Evolutionary conservation across 2,888 invertebrate genomes (phyloP).

Genomic region (Agrenia bidenticulata): DNA sequence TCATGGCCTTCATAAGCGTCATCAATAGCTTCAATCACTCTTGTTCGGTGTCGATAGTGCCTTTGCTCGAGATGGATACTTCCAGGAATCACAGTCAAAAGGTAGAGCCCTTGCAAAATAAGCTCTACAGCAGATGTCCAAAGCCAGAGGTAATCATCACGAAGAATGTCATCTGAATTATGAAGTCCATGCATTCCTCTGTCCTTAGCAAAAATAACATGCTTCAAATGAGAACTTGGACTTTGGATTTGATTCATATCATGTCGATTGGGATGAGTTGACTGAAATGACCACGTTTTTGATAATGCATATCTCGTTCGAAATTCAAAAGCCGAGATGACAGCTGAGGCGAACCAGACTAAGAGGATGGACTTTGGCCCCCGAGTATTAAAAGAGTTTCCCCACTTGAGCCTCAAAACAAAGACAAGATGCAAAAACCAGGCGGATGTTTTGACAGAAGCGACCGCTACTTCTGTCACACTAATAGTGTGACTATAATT

Average conservation of each 20-base stretch:
- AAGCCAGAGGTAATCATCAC: slow-evolving; percentile 31
- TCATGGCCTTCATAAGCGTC: slow-evolving; percentile 49
- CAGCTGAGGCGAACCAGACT: slow-evolving; percentile 68
- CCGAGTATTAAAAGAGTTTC: slow-evolving; percentile 63
- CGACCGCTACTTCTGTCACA: slow-evolving; percentile 70
- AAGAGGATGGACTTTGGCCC: slow-evolving; percentile 72
- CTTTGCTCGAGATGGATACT: slow-evolving; percentile 53
- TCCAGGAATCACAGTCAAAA: slow-evolving; percentile 70
- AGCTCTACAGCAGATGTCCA: slow-evolving; percentile 50
- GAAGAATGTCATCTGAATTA: slow-evolving; percentile 14
- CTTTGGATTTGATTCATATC: no score
- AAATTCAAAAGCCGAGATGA: slow-evolving; percentile 69
- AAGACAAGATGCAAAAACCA: slow-evolving; percentile 83
- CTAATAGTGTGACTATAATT: slow-evolving; percentile 54
- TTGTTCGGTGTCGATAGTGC: slow-evolving; percentile 42
- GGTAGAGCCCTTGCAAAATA: slow-evolving; percentile 67
- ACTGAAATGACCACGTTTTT: neutral
- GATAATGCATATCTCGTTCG: slow-evolving; percentile 60
- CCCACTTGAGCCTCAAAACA: slow-evolving; percentile 65
- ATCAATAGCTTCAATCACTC: slow-evolving; percentile 33
- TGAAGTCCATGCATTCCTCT: neutral
- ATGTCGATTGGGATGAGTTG: no score
- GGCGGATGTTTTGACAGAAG: slow-evolving; percentile 69
- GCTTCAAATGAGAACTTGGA: no score
- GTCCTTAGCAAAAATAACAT: no score